A percentile compares a stretch with the other conserved stretches of the same genome.
phyloP scores from a whole-genome alignment of 2,113 vertebrate genomes.

The Eudyptes chrysolophus region DNA sequence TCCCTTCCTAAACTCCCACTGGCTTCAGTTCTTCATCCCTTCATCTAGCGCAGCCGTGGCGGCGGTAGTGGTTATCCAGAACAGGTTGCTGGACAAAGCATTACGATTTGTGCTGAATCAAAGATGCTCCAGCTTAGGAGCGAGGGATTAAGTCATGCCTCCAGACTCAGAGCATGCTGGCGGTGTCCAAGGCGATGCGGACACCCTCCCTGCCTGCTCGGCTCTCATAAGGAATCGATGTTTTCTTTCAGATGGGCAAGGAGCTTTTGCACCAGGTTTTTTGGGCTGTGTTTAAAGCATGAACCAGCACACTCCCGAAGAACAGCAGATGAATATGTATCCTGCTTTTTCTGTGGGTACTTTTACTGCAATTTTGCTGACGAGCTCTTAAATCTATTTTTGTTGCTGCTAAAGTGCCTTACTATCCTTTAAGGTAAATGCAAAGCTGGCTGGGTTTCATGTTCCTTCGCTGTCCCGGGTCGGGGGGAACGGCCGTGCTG shows the following conservation, averaged over 20 bases:
- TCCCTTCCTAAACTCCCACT: not conserved
- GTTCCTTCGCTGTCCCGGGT: not conserved
- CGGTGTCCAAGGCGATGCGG: accelerated
- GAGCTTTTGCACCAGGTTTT: not conserved
- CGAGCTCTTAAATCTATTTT: slow-evolving; percentile 51
- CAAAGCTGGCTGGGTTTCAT: not conserved
- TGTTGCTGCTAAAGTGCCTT: not conserved
- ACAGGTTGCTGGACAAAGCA: not conserved
- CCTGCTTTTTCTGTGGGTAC: not conserved
- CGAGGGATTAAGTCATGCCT: not conserved
- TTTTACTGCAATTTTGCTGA: not conserved
- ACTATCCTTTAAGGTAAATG: not conserved
- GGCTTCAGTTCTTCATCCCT: not conserved
- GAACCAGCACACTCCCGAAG: not conserved
- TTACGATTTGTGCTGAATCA: not conserved
- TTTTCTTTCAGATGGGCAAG: not conserved
- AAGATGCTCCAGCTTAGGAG: not conserved
- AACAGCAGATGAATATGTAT: not conserved
- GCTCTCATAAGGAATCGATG: accelerated
- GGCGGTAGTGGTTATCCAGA: accelerated
- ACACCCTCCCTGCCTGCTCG: not conserved
- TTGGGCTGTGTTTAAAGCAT: not conserved
- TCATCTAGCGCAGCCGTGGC: accelerated
- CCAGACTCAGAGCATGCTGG: accelerated
- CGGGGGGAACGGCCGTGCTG: not conserved